These are phyloP conservation scores for Apodemia zela DNA, from an alignment of 2,888 invertebrate genomes.

Conservation along the genomic window DNA sequence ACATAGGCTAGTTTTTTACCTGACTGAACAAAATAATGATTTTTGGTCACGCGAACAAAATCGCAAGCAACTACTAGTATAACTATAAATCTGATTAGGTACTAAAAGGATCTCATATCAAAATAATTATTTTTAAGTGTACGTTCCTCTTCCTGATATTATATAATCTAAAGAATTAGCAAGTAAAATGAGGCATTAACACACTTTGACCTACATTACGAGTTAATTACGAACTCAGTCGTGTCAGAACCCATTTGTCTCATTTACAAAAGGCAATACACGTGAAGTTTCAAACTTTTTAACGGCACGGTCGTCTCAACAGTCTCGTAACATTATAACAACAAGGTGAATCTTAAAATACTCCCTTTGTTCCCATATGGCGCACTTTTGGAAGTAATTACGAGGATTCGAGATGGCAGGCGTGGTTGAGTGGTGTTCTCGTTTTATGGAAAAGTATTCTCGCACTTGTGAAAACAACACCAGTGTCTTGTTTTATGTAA, in stretches of 20 bases:
- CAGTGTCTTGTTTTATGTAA: background rate
- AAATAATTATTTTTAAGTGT: too few species aligned
- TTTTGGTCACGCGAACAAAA: too few species aligned
- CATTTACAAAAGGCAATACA: slow-evolving; percentile 14
- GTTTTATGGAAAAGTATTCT: slow-evolving; percentile 3
- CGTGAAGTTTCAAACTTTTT: slow-evolving; percentile 13
- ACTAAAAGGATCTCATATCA: too few species aligned
- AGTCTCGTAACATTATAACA: slow-evolving; percentile 15
- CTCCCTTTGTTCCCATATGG: slow-evolving; percentile 4
- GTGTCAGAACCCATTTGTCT: slow-evolving; percentile 1
- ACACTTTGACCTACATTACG: slow-evolving; percentile 8
- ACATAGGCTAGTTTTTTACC: too few species aligned
- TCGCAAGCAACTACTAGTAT: too few species aligned
- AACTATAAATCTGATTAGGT: too few species aligned
- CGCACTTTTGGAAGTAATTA: slow-evolving; percentile 18
- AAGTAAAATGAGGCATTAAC: background rate
- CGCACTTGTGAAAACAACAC: background rate
- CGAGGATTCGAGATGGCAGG: slow-evolving; percentile 8
- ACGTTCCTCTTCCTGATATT: too few species aligned
- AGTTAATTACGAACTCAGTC: slow-evolving; percentile 1
- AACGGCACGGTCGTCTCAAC: slow-evolving; percentile 10
- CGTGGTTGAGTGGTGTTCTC: slow-evolving; percentile 14
- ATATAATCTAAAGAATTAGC: background rate
- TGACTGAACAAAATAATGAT: too few species aligned
- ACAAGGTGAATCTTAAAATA: slow-evolving; percentile 8